Evolutionary conservation across 92 coral and sea anemone species (phyloP), one percentile per base, ranked within the genome.

Genomic region (Desmophyllum pertusum): DNA sequence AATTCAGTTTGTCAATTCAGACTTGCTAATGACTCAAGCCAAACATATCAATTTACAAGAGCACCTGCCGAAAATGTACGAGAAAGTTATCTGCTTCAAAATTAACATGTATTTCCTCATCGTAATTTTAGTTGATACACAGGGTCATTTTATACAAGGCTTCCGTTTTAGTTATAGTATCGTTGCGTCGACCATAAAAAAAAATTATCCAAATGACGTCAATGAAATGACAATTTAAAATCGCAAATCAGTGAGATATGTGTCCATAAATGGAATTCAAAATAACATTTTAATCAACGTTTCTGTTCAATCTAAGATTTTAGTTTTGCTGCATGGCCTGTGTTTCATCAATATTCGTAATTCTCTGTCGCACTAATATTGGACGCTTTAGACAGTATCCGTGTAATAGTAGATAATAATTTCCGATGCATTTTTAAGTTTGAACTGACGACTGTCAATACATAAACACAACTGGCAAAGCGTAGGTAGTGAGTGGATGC

Each of bases 391-490:
- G 17, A 5, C n/a, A n/a, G n/a, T 71, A 9, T 71, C 19, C 23
- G 42, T 41, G 18, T 66, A 41, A 41, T 1, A 23, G 33, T 17
- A n/a, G 10, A 40, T n/a, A n/a, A n/a, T n/a, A 18, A 43, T 40
- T 27, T 15, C 27, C 41, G 2, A 43, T 43, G 70, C n/a, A 77
- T 45, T 30, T 43, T 62, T n/a, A 15, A 78, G 15, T 63, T 31
- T 31, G 31, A 74, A 79, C 74, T n/a, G n/a, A n/a, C n/a, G n/a
- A n/a, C 57, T 64, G 83, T 43, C 31, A 36, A 65, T 25, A 23
- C 45, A 11, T 46, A 64, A 65, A 79, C 61, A 64, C 72, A 42
- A 64, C 42, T 66, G 39, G 10, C 57, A 3, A 7, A 17, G 38
- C 30, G 0, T 18, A 3, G 13, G 29, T 38, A 65, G 51, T n/a